Evolutionary conservation across 2,797 vertebrate genomes (phyloP).

Genomic region (Enteromius viviparus): DNA sequence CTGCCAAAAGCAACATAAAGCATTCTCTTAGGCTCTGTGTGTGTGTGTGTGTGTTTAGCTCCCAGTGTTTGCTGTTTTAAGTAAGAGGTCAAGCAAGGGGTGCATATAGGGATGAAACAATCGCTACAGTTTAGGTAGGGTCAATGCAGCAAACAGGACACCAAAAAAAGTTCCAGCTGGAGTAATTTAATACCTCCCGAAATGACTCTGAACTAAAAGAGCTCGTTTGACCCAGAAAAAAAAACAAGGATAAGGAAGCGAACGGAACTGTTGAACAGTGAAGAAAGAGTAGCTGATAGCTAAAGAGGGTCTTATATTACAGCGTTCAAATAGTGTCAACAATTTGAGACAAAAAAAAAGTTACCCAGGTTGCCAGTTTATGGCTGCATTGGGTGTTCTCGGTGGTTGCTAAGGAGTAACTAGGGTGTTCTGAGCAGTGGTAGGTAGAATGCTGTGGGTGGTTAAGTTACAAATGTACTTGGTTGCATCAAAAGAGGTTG

Average conservation of each 20-base stretch:
- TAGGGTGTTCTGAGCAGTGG: neutral
- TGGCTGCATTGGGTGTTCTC: neutral
- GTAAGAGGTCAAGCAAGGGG: slow-evolving; percentile 32
- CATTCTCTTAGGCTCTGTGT: slow-evolving; percentile 47
- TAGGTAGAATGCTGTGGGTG: neutral
- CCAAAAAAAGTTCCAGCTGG: slow-evolving; percentile 45
- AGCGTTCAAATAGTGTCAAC: neutral
- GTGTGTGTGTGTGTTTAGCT: slow-evolving; percentile 12
- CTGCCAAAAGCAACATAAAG: slow-evolving; percentile 55
- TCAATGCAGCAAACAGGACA: slow-evolving; percentile 11
- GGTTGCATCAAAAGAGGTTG: neutral
- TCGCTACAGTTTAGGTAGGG: slow-evolving; percentile 22
- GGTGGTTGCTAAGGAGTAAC: neutral
- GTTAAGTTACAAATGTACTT: neutral
- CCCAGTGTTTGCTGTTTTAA: slow-evolving; percentile 44
- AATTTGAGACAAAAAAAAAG: neutral
- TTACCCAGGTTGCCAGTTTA: neutral
- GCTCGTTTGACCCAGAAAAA: slow-evolving; percentile 20
- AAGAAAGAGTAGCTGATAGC: neutral
- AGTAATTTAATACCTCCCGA: slow-evolving; percentile 28
- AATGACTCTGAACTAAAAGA: slow-evolving; percentile 25
- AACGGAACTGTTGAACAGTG: neutral
- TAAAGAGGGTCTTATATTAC: neutral
- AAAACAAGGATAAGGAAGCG: neutral
- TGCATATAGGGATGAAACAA: slow-evolving; percentile 33